Conservation (phyloP, 2,797 vertebrate species). For the Balearica regulorum region DNA sequence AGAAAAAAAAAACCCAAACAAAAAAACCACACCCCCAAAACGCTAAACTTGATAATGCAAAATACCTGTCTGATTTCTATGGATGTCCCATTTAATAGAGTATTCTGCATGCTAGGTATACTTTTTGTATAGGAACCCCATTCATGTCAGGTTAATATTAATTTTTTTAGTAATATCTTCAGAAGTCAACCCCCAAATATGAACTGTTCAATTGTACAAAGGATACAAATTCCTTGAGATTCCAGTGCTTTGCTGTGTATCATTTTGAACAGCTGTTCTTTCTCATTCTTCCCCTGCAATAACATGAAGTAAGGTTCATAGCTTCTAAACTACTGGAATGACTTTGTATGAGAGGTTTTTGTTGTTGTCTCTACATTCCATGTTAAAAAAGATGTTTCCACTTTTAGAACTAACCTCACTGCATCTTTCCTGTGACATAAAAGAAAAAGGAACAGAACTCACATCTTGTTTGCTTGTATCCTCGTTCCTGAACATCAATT, state of each 20-base stretch:
- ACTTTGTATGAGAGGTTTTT: neutral
- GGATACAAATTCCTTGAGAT: neutral
- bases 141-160: neutral
- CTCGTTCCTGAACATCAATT: neutral
- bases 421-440: neutral
- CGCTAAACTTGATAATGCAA: neutral
- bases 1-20: neutral
- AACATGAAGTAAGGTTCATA: neutral
- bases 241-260: neutral
- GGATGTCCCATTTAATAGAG: neutral
- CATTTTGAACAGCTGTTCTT: neutral
- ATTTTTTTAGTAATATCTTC: neutral
- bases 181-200: neutral
- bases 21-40: neutral
- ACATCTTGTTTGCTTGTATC: neutral
- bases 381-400: neutral
- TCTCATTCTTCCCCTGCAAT: neutral
- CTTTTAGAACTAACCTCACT: neutral
- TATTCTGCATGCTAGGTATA: neutral
- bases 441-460: neutral
- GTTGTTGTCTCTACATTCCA: neutral
- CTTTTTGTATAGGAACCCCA: neutral
- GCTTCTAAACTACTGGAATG: neutral
- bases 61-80: neutral
- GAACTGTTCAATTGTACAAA: neutral